phyloP scores from a whole-genome alignment of 2,797 vertebrate genomes.

The Sandelia bainsii region DNA sequence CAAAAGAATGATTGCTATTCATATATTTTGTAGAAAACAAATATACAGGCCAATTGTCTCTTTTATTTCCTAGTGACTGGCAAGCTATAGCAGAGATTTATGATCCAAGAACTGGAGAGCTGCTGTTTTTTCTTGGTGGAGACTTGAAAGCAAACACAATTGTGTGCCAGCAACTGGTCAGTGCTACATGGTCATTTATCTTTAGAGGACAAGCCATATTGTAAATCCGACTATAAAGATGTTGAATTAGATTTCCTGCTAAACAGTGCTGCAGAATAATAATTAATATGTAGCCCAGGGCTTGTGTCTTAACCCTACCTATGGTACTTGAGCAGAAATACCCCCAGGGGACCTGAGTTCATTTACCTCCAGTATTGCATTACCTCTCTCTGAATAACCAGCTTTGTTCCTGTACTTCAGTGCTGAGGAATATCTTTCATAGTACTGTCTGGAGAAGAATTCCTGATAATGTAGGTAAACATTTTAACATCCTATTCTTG shows the following conservation, averaged over 20 bases:
- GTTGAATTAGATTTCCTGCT: conserved; percentile 46
- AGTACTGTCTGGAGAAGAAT: conserved; percentile 27
- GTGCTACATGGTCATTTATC: conserved; percentile 46
- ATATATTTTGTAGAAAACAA: conserved; percentile 2
- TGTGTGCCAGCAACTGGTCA: conserved; percentile 39
- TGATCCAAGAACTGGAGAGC: conserved; percentile 57
- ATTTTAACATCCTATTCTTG: conserved; percentile 52
- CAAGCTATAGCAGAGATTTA: conserved; percentile 52
- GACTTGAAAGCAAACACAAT: conserved; percentile 60
- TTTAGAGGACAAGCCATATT: conserved; percentile 48
- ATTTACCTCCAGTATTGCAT: conserved; percentile 37
- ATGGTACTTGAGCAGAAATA: conserved; percentile 34
- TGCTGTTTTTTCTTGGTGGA: conserved; percentile 52
- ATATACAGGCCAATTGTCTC: conserved; percentile 50
- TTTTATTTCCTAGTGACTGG: conserved; percentile 60
- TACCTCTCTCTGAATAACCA: conserved; percentile 31
- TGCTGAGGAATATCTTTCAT: conserved; percentile 6
- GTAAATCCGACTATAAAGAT: conserved; percentile 41
- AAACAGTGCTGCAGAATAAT: conserved; percentile 49
- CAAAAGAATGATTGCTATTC: background rate
- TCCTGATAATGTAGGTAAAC: conserved; percentile 57
- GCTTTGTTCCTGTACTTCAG: conserved; percentile 29
- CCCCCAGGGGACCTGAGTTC: conserved; percentile 44
- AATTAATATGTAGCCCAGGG: conserved; percentile 55
- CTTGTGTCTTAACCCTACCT: conserved; percentile 34